A percentile compares a stretch with the other conserved stretches of the same genome.
Conservation (phyloP, 1,140 invertebrate genomes). For the Magallana angulata region DNA sequence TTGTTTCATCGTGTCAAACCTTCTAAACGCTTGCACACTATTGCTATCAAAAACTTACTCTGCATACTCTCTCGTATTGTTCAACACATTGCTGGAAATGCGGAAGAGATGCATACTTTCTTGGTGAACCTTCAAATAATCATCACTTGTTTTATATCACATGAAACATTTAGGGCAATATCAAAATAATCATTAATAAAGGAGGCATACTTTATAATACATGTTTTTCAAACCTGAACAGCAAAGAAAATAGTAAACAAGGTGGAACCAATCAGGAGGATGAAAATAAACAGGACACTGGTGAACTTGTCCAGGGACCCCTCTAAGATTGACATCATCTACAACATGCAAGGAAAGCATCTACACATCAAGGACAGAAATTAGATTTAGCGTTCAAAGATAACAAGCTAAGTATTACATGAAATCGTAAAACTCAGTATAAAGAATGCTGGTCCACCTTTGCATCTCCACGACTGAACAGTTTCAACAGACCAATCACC, state of each 20-base stretch:
- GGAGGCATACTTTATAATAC: too few species aligned
- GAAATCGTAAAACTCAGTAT: background rate
- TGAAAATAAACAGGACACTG: slow-evolving; percentile 80
- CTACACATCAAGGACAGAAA: background rate
- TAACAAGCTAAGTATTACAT: background rate
- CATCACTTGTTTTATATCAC: too few species aligned
- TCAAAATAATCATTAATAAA: too few species aligned
- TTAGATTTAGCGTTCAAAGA: background rate
- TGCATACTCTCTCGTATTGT: slow-evolving; percentile 79
- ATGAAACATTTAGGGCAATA: too few species aligned
- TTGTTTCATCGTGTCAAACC: too few species aligned
- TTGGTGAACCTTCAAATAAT: slow-evolving; percentile 88
- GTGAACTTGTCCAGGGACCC: slow-evolving; percentile 80
- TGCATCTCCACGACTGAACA: slow-evolving; percentile 83
- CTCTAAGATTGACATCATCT: slow-evolving; percentile 80
- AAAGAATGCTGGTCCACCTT: slow-evolving; percentile 78
- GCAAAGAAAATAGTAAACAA: slow-evolving; percentile 79
- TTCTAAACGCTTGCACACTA: too few species aligned
- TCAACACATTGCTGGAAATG: slow-evolving; percentile 92
- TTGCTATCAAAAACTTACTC: background rate
- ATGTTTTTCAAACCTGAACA: slow-evolving; percentile 75
- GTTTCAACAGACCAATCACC: slow-evolving; percentile 79
- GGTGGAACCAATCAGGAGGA: slow-evolving; percentile 79
- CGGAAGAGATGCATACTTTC: slow-evolving; percentile 96
- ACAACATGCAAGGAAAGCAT: slow-evolving; percentile 56